phyloP scores from a whole-genome alignment of 2,888 invertebrate species.

The Hymenopus coronatus region DNA sequence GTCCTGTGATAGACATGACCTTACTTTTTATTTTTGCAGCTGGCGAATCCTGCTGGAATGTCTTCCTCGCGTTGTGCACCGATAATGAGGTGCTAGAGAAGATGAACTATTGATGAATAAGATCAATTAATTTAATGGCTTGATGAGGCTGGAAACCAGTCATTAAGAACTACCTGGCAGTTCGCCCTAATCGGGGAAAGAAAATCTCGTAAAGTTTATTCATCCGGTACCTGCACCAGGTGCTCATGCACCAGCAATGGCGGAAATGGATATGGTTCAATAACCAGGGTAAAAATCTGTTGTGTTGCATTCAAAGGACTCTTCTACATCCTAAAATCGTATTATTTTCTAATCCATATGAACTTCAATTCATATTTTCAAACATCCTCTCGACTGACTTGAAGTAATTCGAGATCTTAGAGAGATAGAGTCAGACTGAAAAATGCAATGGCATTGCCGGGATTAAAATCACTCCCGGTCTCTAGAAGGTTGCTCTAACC shows the following conservation, averaged over 20 bases:
- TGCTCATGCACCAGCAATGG: background rate
- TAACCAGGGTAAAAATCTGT: too few relatives aligned
- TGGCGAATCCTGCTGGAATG: background rate
- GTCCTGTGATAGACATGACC: background rate
- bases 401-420: too few relatives aligned
- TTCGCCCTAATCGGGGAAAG: background rate
- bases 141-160: background rate
- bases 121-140: background rate
- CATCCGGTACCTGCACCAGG: background rate
- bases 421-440: too few relatives aligned
- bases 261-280: background rate
- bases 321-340: too few relatives aligned
- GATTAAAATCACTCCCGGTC: too few relatives aligned
- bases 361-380: too few relatives aligned
- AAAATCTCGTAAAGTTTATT: background rate
- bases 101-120: background rate
- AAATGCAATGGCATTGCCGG: too few relatives aligned
- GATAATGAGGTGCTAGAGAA: background rate
- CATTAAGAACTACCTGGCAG: background rate
- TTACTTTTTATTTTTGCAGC: background rate
- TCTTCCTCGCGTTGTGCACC: background rate
- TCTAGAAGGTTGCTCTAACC: too few relatives aligned
- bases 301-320: too few relatives aligned
- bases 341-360: too few relatives aligned
- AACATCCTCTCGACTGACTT: too few relatives aligned